Percentiles rank a stretch among this genome's conserved stretches.
phyloP scores from a whole-genome alignment of 2,797 vertebrate genomes.

The Tauraco hartlaubi region DNA sequence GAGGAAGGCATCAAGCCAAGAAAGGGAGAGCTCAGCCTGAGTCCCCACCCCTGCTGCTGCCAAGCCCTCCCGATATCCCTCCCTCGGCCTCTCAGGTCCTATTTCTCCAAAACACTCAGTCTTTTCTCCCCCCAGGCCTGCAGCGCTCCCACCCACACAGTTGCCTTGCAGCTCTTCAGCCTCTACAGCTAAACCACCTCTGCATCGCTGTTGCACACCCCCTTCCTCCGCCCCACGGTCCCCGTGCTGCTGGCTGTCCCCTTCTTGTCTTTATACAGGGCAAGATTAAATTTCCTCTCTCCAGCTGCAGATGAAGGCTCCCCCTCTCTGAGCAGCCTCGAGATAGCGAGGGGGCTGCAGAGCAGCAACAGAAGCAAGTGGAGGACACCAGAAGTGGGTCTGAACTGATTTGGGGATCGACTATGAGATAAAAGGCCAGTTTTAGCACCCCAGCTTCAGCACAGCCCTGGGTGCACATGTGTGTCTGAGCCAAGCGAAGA shows the following conservation, averaged over 20 bases:
- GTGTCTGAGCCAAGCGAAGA: not conserved
- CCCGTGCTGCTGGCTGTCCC: not conserved
- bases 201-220: rapidly evolving
- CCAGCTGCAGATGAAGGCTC: not conserved
- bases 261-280: not conserved
- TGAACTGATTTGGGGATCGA: rapidly evolving
- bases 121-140: not conserved
- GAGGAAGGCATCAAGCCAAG: not conserved
- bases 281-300: not conserved
- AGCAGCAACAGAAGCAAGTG: not conserved
- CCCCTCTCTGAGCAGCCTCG: rapidly evolving
- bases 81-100: not conserved
- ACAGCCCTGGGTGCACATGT: not conserved
- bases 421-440: not conserved
- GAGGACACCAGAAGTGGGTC: not conserved
- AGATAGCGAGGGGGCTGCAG: not conserved
- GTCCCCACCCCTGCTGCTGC: not conserved
- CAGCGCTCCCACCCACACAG: not conserved
- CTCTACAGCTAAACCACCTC: rapidly evolving
- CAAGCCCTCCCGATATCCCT: not conserved
- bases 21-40: not conserved
- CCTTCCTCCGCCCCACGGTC: rapidly evolving
- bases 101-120: not conserved
- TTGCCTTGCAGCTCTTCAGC: not conserved
- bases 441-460: not conserved